Evolutionary conservation across 2,888 invertebrate genomes (phyloP).

Genomic region (Plebejus argus): DNA sequence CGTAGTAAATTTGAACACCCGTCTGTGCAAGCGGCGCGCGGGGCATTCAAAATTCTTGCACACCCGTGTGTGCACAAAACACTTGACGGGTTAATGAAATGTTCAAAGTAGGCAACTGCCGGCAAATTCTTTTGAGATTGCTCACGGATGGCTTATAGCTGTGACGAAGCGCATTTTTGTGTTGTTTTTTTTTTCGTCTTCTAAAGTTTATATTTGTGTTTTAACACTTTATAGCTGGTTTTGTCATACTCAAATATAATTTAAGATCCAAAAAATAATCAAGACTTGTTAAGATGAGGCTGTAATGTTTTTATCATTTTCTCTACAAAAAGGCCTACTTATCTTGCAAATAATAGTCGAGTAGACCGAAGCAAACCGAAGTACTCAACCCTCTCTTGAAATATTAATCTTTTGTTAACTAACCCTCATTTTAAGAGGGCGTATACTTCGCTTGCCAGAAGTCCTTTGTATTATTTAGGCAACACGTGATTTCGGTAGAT

Average conservation of each 20-base stretch:
- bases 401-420: slow-evolving; percentile 17
- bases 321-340: background rate
- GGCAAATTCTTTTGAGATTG: slow-evolving; percentile 17
- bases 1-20: too few species aligned
- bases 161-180: background rate
- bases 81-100: background rate
- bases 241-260: background rate
- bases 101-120: slow-evolving; percentile 10
- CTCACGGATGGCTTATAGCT: slow-evolving; percentile 18
- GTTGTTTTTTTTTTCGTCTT: background rate
- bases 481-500: slow-evolving; percentile 21
- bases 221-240: background rate
- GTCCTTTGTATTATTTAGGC: slow-evolving; percentile 11
- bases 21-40: too few species aligned
- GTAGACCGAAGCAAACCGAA: background rate
- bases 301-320: too few species aligned
- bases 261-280: background rate
- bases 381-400: slow-evolving; percentile 3
- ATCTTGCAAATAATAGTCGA: background rate
- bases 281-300: background rate
- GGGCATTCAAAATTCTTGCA: too few species aligned
- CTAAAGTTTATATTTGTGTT: background rate
- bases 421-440: background rate
- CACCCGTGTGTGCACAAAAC: too few species aligned
- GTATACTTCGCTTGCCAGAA: background rate